Evolutionary conservation across 2,113 vertebrate species (phyloP).

Genomic region (Cnemophilus loriae): DNA sequence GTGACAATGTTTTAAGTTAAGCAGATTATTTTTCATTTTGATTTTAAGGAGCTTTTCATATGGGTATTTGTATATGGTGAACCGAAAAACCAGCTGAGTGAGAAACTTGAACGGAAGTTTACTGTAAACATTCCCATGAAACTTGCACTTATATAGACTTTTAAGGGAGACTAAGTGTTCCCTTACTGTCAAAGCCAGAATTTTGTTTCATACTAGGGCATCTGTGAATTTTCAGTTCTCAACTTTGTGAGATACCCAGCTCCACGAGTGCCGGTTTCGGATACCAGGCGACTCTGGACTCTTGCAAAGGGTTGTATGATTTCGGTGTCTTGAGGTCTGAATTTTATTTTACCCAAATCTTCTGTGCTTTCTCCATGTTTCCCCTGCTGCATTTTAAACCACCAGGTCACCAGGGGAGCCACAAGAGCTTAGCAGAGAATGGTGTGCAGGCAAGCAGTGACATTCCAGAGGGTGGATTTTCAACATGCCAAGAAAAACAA

Average conservation of each 20-base stretch:
- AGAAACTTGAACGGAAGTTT: neutral
- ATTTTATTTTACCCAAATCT: neutral
- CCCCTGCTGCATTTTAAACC: neutral
- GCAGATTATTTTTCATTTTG: neutral
- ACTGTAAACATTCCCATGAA: neutral
- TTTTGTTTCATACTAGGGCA: neutral
- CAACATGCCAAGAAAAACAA: neutral
- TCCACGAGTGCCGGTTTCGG: neutral
- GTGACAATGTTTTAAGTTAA: neutral
- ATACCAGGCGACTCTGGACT: neutral
- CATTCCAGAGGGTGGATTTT: neutral
- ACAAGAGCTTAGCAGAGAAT: neutral
- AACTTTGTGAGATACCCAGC: neutral
- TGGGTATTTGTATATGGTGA: neutral
- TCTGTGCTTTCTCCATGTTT: neutral
- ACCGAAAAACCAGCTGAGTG: neutral
- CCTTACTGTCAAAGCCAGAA: neutral
- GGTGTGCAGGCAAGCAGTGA: neutral
- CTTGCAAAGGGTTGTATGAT: neutral
- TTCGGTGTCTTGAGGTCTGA: neutral
- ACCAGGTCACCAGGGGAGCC: neutral
- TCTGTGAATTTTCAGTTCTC: neutral
- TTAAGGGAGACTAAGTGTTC: neutral
- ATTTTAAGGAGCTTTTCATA: neutral
- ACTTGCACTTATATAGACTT: neutral